Conservation (phyloP, 1,140 invertebrate genomes). For the Leptestheria dahalacensis region DNA sequence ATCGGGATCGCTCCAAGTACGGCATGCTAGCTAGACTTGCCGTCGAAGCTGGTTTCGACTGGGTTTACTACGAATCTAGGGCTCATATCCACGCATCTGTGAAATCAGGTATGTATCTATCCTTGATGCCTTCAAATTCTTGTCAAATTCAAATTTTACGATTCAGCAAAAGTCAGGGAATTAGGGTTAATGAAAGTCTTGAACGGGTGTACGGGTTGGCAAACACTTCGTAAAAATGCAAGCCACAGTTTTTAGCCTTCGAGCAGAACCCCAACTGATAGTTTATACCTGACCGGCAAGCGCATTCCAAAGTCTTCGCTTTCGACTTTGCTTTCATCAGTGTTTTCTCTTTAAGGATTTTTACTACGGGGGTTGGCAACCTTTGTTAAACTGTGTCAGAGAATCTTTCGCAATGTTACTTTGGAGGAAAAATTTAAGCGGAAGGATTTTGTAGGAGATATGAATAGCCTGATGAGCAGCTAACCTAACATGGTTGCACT, state of each 20-base stretch:
- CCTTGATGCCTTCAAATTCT: neutral
- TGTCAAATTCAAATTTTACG: too few species aligned
- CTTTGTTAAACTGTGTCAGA: too few species aligned
- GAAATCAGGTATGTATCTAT: constrained; percentile 63
- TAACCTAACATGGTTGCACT: too few species aligned
- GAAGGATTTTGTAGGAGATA: too few species aligned
- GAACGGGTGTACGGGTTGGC: neutral
- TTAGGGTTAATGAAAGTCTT: neutral
- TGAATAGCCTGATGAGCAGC: too few species aligned
- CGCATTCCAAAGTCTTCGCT: neutral
- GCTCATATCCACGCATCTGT: constrained; percentile 94
- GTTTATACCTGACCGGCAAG: neutral
- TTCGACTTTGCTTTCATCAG: neutral
- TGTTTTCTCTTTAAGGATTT: neutral
- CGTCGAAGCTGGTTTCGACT: constrained; percentile 93
- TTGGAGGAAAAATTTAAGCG: too few species aligned
- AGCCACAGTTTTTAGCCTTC: neutral
- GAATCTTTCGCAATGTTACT: too few species aligned
- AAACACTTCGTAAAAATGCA: neutral
- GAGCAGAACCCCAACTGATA: neutral
- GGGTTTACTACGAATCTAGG: constrained; percentile 91
- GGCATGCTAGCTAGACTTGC: constrained; percentile 91
- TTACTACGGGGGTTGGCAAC: too few species aligned
- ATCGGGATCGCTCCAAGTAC: constrained; percentile 79
- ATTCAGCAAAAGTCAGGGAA: neutral